A percentile compares a stretch with the other conserved stretches of the same genome.
Conservation (phyloP, 2,113 vertebrate species). For the Nycticorax nycticorax region DNA sequence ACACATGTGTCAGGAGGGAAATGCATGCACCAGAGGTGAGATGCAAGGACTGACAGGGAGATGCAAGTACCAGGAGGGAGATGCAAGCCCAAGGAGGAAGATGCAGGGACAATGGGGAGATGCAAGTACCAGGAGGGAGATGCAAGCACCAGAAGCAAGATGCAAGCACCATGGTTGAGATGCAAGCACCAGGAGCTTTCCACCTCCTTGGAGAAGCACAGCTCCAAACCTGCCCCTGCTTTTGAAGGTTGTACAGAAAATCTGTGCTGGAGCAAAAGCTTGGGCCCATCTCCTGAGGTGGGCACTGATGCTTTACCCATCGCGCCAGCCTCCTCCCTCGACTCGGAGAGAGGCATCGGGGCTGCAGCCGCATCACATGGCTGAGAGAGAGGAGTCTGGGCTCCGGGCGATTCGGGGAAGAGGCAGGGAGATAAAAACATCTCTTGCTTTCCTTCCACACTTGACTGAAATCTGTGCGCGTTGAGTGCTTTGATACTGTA, state of each 20-base stretch:
- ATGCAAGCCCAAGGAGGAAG: too few species aligned
- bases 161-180: too few species aligned
- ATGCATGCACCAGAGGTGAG: accelerated
- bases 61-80: too few species aligned
- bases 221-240: background rate
- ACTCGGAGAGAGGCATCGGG: background rate
- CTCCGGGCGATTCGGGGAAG: accelerated
- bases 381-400: background rate
- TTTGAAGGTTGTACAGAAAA: background rate
- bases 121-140: too few species aligned
- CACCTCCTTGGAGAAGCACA: background rate
- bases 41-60: accelerated
- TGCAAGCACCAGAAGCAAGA: background rate
- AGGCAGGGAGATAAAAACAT: background rate
- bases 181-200: background rate
- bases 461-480: background rate
- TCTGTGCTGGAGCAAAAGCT: background rate
- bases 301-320: background rate
- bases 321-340: background rate
- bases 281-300: background rate
- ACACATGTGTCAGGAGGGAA: background rate
- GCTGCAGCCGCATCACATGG: accelerated
- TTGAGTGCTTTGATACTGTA: background rate
- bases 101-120: background rate
- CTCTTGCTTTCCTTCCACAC: background rate